Percentiles rank a stretch among this genome's conserved stretches.
Conservation (phyloP, 2,113 vertebrate genomes). For the Ellobius talpinus region DNA sequence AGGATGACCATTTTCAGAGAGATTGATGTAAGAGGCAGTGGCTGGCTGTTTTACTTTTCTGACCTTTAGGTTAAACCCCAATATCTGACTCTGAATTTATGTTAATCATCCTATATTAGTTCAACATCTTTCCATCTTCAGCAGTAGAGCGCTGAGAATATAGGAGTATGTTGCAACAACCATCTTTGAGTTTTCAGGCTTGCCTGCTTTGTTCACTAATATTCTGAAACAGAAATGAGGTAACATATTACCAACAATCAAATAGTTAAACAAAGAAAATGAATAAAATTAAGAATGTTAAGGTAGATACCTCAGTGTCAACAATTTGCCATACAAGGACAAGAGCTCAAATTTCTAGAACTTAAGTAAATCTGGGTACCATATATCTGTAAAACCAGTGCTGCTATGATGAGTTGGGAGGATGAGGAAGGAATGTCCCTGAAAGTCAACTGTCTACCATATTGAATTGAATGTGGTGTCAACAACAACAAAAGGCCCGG, state of each 20-base stretch:
- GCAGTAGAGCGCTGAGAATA: not conserved
- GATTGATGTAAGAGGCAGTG: too few species aligned
- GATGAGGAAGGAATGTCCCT: too few species aligned
- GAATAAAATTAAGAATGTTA: not conserved
- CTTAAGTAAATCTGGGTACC: accelerated
- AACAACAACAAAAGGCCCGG: not conserved
- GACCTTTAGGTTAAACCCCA: too few species aligned
- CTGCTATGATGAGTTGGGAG: not conserved
- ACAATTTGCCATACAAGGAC: not conserved
- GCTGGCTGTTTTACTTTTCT: too few species aligned
- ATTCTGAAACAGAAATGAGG: not conserved
- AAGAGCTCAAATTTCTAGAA: not conserved
- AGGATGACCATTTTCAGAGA: too few species aligned
- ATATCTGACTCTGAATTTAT: too few species aligned
- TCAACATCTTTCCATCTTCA: too few species aligned
- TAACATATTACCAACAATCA: not conserved
- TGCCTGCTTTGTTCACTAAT: not conserved
- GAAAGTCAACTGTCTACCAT: not conserved
- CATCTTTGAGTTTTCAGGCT: not conserved
- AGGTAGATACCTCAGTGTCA: not conserved
- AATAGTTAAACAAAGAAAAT: not conserved
- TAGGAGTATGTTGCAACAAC: not conserved
- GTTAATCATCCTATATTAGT: too few species aligned
- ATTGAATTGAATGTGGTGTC: not conserved
- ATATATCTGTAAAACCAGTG: not conserved